Evolutionary conservation across 1,140 invertebrate genomes (phyloP).

Genomic region (Ylistrum balloti): DNA sequence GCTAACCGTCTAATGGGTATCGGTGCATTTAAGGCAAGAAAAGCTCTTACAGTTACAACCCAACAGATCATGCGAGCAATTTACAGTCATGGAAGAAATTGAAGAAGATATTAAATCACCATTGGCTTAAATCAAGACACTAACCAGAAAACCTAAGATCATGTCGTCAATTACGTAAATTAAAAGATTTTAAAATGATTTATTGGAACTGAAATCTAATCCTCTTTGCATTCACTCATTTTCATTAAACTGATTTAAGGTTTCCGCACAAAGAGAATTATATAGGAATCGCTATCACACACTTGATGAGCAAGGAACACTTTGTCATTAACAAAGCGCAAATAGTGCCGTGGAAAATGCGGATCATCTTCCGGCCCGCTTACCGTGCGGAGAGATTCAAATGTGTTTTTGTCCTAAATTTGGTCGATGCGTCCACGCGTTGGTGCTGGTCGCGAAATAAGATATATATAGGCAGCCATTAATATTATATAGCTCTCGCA

Average conservation of each 20-base stretch:
- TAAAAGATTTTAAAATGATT: conserved; percentile 18
- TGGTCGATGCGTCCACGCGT: background rate
- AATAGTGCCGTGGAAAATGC: background rate
- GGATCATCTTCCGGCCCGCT: background rate
- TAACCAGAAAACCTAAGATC: background rate
- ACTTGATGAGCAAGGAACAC: background rate
- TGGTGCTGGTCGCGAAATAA: background rate
- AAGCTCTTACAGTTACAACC: too few relatives aligned
- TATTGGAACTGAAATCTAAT: conserved; percentile 11
- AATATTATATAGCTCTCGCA: background rate
- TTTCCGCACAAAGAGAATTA: conserved; percentile 13
- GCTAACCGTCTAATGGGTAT: too few relatives aligned
- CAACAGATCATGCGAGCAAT: background rate
- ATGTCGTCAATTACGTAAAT: conserved; percentile 13
- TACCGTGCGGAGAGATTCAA: background rate
- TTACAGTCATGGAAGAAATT: background rate
- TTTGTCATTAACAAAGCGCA: background rate
- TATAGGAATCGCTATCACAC: background rate
- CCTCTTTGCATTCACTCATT: background rate
- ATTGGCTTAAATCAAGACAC: background rate
- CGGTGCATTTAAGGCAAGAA: too few relatives aligned
- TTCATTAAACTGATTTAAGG: conserved; percentile 2
- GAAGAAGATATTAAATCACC: background rate
- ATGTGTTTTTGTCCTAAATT: background rate
- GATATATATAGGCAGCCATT: background rate